These are phyloP conservation scores for Macaria liturata DNA, from an alignment of 2,888 invertebrate genomes.

Conservation along the genomic window DNA sequence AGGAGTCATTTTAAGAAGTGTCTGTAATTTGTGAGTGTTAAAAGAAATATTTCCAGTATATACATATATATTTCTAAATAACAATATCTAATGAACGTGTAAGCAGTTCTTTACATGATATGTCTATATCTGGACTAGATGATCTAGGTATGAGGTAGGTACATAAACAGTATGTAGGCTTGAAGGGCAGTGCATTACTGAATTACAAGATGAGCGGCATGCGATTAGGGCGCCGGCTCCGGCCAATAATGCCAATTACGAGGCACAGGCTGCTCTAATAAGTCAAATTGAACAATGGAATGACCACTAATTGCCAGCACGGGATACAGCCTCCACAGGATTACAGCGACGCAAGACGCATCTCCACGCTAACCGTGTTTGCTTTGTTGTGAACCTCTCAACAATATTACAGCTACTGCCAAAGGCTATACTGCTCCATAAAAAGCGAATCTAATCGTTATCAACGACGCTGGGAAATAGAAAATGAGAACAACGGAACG, in stretches of 20 bases:
- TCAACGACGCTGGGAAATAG: constrained; percentile 8
- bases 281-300: constrained; percentile 75
- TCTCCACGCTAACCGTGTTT: constrained; percentile 3
- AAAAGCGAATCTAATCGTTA: constrained; percentile 13
- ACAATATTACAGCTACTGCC: constrained; percentile 1
- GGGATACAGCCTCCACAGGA: constrained; percentile 27
- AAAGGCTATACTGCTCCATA: constrained; percentile 5
- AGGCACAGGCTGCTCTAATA: constrained; percentile 60
- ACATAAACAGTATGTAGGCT: too few relatives aligned
- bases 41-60: too few relatives aligned
- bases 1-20: too few relatives aligned
- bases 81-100: too few relatives aligned
- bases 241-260: constrained; percentile 69
- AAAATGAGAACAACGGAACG: constrained; percentile 10
- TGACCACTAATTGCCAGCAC: constrained; percentile 59
- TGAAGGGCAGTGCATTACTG: constrained; percentile 12
- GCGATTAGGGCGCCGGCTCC: constrained; percentile 39
- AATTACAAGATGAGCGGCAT: constrained; percentile 42
- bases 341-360: too few relatives aligned
- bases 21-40: too few relatives aligned
- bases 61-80: too few relatives aligned
- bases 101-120: too few relatives aligned
- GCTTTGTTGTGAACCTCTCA: constrained; percentile 4
- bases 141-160: too few relatives aligned
- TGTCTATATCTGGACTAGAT: too few relatives aligned